Conservation (phyloP, 2,888 invertebrate species). For the Troglohyphantes excavatus region DNA sequence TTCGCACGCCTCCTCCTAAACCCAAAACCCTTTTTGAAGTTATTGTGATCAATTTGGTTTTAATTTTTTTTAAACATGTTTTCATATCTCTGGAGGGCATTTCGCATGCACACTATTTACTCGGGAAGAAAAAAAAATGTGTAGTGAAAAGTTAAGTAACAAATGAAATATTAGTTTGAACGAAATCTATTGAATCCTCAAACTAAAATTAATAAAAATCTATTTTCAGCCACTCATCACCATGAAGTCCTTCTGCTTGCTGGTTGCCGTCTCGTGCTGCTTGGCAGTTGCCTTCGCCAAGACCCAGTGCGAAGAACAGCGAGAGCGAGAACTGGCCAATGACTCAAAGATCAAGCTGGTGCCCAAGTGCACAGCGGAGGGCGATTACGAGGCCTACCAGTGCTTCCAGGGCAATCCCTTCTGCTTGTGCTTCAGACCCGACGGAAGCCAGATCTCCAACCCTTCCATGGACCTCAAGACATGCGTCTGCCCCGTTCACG, state of each 20-base stretch:
- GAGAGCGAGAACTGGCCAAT: constrained; percentile 25
- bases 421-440: constrained; percentile 55
- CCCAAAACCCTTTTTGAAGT: too few relatives aligned
- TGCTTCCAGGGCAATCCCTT: constrained; percentile 43
- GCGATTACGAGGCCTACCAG: constrained; percentile 47
- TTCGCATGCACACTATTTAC: too few relatives aligned
- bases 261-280: constrained; percentile 1
- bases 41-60: too few relatives aligned
- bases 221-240: too few relatives aligned
- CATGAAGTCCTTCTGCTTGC: background rate
- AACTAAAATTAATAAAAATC: too few relatives aligned
- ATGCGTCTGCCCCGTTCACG: constrained; percentile 38
- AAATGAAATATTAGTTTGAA: too few relatives aligned
- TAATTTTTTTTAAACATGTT: too few relatives aligned
- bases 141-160: too few relatives aligned
- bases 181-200: too few relatives aligned
- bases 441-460: constrained; percentile 22
- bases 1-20: too few relatives aligned
- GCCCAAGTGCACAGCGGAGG: constrained; percentile 30
- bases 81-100: too few relatives aligned
- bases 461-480: constrained; percentile 17
- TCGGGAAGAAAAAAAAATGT: too few relatives aligned
- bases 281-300: constrained; percentile 9
- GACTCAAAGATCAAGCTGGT: constrained; percentile 29
- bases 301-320: constrained; percentile 52